phyloP scores from a whole-genome alignment of 2,888 invertebrate species.

The Athalia cordata region DNA sequence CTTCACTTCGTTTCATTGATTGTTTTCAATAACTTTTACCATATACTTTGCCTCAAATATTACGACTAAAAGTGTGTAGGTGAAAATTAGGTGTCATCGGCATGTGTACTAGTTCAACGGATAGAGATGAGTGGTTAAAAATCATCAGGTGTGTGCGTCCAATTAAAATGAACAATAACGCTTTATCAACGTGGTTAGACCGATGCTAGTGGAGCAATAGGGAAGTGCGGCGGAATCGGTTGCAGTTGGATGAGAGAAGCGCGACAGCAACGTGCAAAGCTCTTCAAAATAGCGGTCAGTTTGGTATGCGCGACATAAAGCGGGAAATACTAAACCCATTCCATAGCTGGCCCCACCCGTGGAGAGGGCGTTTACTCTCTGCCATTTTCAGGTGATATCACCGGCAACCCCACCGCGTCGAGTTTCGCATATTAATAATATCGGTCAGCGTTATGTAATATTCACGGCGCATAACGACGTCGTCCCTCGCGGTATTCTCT shows the following conservation, averaged over 20 bases:
- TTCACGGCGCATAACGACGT: slow-evolving; percentile 17
- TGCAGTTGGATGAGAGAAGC: neutral
- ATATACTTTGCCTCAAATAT: neutral
- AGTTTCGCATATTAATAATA: slow-evolving; percentile 45
- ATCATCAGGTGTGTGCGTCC: slow-evolving; percentile 16
- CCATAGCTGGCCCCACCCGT: neutral
- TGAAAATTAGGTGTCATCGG: neutral
- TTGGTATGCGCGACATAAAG: slow-evolving; percentile 42
- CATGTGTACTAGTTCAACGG: neutral
- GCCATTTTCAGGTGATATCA: slow-evolving; percentile 44
- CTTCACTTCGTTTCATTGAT: neutral
- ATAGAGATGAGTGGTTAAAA: neutral
- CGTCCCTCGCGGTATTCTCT: neutral
- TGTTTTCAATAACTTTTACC: neutral
- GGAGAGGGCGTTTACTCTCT: slow-evolving; percentile 37
- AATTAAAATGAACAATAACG: slow-evolving; percentile 43
- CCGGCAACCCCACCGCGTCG: slow-evolving; percentile 32
- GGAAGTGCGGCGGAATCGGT: neutral
- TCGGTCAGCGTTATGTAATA: slow-evolving; percentile 40
- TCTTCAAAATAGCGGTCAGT: slow-evolving; percentile 29
- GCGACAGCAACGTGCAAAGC: slow-evolving; percentile 33
- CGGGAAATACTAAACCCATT: slow-evolving; percentile 29
- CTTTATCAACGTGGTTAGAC: slow-evolving; percentile 25
- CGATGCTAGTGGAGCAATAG: slow-evolving; percentile 1
- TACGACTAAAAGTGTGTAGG: neutral